Conservation (phyloP, 2,113 vertebrate genomes). For the Sebastes schlegelii region DNA sequence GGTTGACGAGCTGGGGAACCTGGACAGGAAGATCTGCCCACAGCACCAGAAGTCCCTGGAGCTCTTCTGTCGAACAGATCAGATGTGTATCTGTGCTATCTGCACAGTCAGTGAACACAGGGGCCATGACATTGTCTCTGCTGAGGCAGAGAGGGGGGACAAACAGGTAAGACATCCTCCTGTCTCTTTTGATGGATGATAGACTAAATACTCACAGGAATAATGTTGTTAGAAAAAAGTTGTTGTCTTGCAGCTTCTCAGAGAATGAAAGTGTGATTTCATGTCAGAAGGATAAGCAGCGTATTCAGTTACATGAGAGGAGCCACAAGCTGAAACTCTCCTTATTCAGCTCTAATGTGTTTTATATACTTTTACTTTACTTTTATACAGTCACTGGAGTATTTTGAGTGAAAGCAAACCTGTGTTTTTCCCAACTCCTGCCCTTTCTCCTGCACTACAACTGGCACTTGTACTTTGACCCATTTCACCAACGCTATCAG, state of each 20-base stretch:
- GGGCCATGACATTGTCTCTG: constrained; percentile 86
- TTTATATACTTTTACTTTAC: background rate
- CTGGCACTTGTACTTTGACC: constrained; percentile 79
- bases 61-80: constrained; percentile 85
- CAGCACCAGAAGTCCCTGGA: constrained; percentile 87
- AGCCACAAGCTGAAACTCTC: background rate
- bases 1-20: constrained; percentile 79
- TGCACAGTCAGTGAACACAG: constrained; percentile 88
- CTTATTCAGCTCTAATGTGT: background rate
- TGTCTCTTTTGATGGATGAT: background rate
- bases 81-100: constrained; percentile 81
- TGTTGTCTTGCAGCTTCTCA: background rate
- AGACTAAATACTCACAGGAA: background rate
- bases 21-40: constrained; percentile 84
- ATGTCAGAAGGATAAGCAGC: background rate
- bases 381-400: constrained; percentile 37
- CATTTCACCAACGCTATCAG: constrained; percentile 71
- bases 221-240: background rate
- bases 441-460: constrained; percentile 3
- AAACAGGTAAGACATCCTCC: constrained; percentile 81
- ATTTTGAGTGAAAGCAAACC: constrained; percentile 55
- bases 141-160: constrained; percentile 85
- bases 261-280: background rate
- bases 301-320: background rate
- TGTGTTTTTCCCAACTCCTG: constrained; percentile 50